Conservation (phyloP, 1,140 invertebrate genomes). For the Magallana gigas region DNA sequence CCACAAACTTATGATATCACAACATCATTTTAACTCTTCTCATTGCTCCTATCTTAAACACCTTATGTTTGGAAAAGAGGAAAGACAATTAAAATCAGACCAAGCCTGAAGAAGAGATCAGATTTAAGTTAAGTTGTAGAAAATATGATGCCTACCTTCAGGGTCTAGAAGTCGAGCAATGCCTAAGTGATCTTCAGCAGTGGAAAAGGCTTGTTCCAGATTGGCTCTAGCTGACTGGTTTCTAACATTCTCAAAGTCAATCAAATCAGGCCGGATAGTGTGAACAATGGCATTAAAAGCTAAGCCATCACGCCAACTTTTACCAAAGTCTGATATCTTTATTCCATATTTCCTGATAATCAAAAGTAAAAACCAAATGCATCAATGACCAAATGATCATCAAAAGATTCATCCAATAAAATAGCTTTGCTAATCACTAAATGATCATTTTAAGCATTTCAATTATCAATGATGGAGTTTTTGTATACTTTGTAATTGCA, state of each 20-base stretch:
- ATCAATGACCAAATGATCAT: neutral
- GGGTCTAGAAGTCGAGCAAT: conserved; percentile 95
- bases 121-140: too few species aligned
- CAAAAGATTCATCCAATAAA: neutral
- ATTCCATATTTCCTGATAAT: conserved; percentile 89
- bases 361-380: neutral
- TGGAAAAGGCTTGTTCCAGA: conserved; percentile 94
- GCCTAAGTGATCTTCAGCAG: conserved; percentile 94
- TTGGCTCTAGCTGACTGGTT: conserved; percentile 82
- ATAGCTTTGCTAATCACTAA: neutral
- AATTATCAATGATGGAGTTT: neutral
- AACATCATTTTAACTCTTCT: too few species aligned
- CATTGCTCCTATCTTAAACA: too few species aligned
- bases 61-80: too few species aligned
- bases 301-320: conserved; percentile 97
- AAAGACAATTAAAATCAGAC: too few species aligned
- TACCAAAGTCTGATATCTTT: conserved; percentile 95
- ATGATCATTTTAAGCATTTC: neutral
- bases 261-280: conserved; percentile 94
- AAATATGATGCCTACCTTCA: conserved; percentile 81
- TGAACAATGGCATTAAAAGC: conserved; percentile 98
- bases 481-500: conserved; percentile 90
- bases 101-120: too few species aligned
- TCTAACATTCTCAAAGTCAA: conserved; percentile 85
- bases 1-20: too few species aligned